Base-by-base conservation (phyloP, 2,113 vertebrate genomes). In the Pteronura brasiliensis region DNA sequence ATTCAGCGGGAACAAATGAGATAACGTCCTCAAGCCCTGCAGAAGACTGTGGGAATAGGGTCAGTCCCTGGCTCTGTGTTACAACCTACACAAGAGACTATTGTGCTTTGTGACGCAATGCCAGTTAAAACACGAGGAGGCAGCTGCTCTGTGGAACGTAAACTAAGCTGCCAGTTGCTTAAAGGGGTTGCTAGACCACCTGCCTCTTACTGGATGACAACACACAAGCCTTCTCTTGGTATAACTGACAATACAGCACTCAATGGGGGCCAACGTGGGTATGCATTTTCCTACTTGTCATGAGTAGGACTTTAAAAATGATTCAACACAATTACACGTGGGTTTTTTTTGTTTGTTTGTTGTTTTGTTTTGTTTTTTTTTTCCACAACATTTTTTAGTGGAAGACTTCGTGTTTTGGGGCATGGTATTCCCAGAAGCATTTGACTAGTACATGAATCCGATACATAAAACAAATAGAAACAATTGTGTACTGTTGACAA, bases 101-200 rank as follows among this genome's bases (percentile, higher is more conserved):
- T 25, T 83, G 55, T 96, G 47, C 17, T 90, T 72, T 87, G 69
- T 81, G 93, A 71, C 39, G 21, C 27, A 61, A 47, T 88, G 57
- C 34, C 31, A 61, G 80, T 89, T 88, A 90, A 97, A 93, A 74
- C 29, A 59, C 72, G 18, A 95, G 49, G 67, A 89, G 69, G 90
- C 90, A 92, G 90, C 90, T 97, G 90, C 71, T 55, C 55, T 69
- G 13, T 3, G 13, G 65, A 97, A 95, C 89, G 57, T 31, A 79
- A 52, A 88, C 47, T 44, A 69, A 83, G 74, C 55, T 57, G 36
- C 77, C 92, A 92, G 92, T 95, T 97, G 88, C 88, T 96, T 55
- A 39, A 65, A 74, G 27, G 39, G 52, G 14, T 47, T 96, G 65
- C 44, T 79, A 79, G 49, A 81, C 57, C 87, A 96, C 92, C 90